Evolutionary conservation across 2,888 invertebrate species (phyloP).

Genomic region (Drosophila nigricruria): DNA sequence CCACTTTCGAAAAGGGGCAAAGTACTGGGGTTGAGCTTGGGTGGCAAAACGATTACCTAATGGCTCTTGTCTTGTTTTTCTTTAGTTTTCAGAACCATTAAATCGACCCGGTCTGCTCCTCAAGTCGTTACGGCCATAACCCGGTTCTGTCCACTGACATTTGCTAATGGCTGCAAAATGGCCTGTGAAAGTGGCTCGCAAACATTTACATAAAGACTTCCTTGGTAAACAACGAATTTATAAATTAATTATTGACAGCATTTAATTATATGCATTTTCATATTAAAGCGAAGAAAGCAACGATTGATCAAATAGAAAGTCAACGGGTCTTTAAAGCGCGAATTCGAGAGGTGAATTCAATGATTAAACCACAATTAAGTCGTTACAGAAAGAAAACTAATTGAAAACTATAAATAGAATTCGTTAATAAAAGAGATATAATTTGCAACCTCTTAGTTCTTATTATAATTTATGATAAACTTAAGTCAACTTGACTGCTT

Average conservation of each 20-base stretch:
- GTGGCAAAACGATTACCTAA: slow-evolving; percentile 29
- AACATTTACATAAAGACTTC: slow-evolving; percentile 32
- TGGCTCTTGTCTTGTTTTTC: slow-evolving; percentile 10
- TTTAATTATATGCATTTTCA: slow-evolving; percentile 17
- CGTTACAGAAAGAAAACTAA: background rate
- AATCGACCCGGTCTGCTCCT: slow-evolving; percentile 15
- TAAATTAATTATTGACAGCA: slow-evolving; percentile 27
- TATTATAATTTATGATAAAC: background rate
- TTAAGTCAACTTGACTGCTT: background rate
- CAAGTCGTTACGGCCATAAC: slow-evolving; percentile 27
- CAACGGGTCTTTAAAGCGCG: background rate
- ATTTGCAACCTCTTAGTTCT: background rate
- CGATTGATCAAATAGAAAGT: slow-evolving; percentile 2
- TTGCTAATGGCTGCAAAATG: slow-evolving; percentile 36
- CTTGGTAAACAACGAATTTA: slow-evolving; percentile 7
- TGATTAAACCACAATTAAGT: slow-evolving; percentile 1
- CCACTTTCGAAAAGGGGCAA: slow-evolving; percentile 11
- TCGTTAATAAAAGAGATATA: background rate
- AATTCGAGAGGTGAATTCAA: background rate
- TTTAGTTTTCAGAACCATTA: slow-evolving; percentile 20
- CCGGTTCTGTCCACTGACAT: slow-evolving; percentile 13
- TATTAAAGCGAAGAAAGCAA: slow-evolving; percentile 7
- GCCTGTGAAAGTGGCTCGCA: slow-evolving; percentile 30
- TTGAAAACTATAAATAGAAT: background rate
- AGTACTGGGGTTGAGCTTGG: slow-evolving; percentile 4